Percentiles rank a stretch among this genome's conserved stretches.
Evolutionary conservation across 2,113 vertebrate species (phyloP).

Genomic region (Limnothrissa miodon): DNA sequence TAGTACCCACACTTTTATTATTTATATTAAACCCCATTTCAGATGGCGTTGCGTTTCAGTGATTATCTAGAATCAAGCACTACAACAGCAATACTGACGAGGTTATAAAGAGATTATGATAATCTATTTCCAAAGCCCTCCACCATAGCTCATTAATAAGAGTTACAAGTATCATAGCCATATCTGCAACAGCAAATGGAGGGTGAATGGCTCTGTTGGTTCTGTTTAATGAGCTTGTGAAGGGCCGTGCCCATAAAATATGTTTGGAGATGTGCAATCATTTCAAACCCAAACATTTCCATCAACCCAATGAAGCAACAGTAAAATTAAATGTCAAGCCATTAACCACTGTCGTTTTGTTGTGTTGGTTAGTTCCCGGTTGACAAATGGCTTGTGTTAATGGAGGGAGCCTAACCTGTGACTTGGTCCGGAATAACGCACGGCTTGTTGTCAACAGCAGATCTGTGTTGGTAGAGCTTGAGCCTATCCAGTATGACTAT

Average conservation of each 20-base stretch:
- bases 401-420: neutral
- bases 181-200: neutral
- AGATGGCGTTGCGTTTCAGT: no score
- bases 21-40: no score
- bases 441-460: neutral
- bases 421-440: neutral
- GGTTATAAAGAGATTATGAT: neutral
- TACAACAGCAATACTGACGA: neutral
- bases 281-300: neutral
- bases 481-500: neutral
- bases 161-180: neutral
- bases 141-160: neutral
- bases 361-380: neutral
- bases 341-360: constrained; percentile 11
- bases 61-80: neutral
- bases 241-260: neutral
- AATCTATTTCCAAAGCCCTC: neutral
- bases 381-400: neutral
- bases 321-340: constrained; percentile 1
- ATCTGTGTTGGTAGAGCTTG: neutral
- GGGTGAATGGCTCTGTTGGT: neutral
- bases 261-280: neutral
- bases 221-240: neutral
- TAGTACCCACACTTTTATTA: no score
- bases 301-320: constrained; percentile 6